Evolutionary conservation across 2,113 vertebrate genomes (phyloP).

Genomic region (Eleginops maclovinus): DNA sequence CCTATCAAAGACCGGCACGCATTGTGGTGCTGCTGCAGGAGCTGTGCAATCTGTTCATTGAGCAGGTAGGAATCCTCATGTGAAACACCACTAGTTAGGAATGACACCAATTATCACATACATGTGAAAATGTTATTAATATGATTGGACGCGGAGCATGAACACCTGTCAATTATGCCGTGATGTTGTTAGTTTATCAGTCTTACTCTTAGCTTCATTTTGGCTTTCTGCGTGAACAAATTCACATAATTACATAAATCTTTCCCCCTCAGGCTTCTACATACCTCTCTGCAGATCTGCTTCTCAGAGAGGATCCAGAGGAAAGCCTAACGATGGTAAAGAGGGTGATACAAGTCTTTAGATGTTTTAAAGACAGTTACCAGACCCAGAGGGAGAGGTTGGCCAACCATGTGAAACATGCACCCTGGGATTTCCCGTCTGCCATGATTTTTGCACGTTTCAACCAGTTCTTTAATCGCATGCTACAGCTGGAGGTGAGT

Average conservation of each 20-base stretch:
- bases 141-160: neutral
- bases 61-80: constrained; percentile 76
- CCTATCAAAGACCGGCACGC: constrained; percentile 79
- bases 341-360: constrained; percentile 74
- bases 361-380: constrained; percentile 82
- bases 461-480: constrained; percentile 80
- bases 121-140: neutral
- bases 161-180: neutral
- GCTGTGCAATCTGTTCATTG: constrained; percentile 86
- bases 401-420: constrained; percentile 68
- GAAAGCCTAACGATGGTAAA: constrained; percentile 84
- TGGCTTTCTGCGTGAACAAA: neutral
- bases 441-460: constrained; percentile 85
- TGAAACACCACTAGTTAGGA: neutral
- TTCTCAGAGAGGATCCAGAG: constrained; percentile 85
- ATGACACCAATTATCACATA: neutral
- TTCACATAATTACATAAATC: constrained; percentile 9
- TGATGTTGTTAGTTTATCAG: neutral
- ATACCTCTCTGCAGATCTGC: constrained; percentile 82
- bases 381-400: constrained; percentile 79
- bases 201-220: neutral
- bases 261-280: constrained; percentile 73
- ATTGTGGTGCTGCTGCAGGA: constrained; percentile 86
- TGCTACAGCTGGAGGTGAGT: constrained; percentile 85
- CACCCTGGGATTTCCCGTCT: constrained; percentile 87